Percentiles rank a stretch among this genome's conserved stretches.
These are phyloP conservation scores for Nematopogon swammerdamellus DNA, from an alignment of 2,888 invertebrate genomes.

Conservation along the genomic window DNA sequence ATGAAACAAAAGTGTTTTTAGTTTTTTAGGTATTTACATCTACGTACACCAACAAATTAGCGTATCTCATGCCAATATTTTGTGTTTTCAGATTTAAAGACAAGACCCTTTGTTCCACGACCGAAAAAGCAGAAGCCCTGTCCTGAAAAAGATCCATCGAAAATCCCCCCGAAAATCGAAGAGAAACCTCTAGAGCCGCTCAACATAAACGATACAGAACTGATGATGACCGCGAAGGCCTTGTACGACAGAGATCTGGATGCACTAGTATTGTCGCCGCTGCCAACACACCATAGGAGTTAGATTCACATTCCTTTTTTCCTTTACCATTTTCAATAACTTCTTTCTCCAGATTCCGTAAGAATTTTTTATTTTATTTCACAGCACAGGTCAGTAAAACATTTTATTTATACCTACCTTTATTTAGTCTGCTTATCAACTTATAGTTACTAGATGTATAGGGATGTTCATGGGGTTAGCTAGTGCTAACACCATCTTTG, in stretches of 20 bases:
- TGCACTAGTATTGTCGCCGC: slow-evolving; percentile 30
- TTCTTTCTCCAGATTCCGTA: no score
- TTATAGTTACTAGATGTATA: no score
- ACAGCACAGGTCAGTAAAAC: no score
- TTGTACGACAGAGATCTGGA: slow-evolving; percentile 33
- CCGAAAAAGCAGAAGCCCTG: slow-evolving; percentile 21
- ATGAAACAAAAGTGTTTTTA: no score
- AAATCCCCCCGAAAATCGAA: slow-evolving; percentile 9
- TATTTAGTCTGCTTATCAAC: no score
- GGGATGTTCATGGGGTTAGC: no score
- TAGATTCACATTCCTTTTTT: slow-evolving; percentile 21
- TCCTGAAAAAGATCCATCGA: slow-evolving; percentile 17
- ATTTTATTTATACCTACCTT: no score
- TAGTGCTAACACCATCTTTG: no score
- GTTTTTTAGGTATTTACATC: no score
- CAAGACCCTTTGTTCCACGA: slow-evolving; percentile 33
- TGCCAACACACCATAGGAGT: slow-evolving; percentile 36
- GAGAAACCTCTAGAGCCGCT: slow-evolving; percentile 17
- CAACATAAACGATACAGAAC: slow-evolving; percentile 43
- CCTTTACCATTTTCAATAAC: not conserved
- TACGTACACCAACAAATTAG: no score
- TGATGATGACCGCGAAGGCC: slow-evolving; percentile 37
- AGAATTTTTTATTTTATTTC: no score
- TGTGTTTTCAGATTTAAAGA: slow-evolving; percentile 40
- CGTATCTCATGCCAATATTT: no score